Evolutionary conservation across 1,140 invertebrate genomes (phyloP).

Genomic region (Cotesia vestalis): DNA sequence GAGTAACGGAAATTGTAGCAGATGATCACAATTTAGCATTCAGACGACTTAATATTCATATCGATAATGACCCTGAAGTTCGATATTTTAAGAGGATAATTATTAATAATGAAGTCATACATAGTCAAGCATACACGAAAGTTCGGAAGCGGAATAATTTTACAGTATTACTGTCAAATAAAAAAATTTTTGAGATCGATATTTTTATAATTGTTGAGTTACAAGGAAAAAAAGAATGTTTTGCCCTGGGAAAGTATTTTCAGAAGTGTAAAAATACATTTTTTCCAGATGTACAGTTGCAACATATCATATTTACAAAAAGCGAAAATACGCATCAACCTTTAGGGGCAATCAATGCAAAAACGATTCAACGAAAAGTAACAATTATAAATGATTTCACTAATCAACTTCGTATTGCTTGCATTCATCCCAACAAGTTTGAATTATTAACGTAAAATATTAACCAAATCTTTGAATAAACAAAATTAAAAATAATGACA

Average conservation of each 20-base stretch:
- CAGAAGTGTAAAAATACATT: not conserved
- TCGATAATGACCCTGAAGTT: too few relatives aligned
- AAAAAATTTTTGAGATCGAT: conserved; percentile 21
- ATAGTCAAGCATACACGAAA: conserved; percentile 21
- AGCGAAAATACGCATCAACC: not conserved
- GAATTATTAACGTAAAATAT: not conserved
- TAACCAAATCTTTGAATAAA: too few relatives aligned
- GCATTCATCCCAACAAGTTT: not conserved
- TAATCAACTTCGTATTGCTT: not conserved
- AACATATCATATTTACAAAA: conserved; percentile 8
- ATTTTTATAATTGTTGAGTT: conserved; percentile 12
- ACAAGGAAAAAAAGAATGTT: conserved; percentile 5
- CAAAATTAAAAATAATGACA: too few relatives aligned
- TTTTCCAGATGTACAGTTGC: conserved; percentile 8
- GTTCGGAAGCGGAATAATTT: conserved; percentile 25
- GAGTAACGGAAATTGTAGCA: too few relatives aligned
- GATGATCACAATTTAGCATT: too few relatives aligned
- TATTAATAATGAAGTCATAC: conserved; percentile 22
- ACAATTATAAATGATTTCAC: not conserved
- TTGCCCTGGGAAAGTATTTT: conserved; percentile 14
- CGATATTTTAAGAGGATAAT: conserved; percentile 14
- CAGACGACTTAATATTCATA: too few relatives aligned
- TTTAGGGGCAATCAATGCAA: not conserved
- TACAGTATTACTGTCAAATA: conserved; percentile 11
- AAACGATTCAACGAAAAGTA: not conserved